Base-by-base conservation (phyloP, 2,113 vertebrate species). In the Cyphomyrus plagiostoma region DNA sequence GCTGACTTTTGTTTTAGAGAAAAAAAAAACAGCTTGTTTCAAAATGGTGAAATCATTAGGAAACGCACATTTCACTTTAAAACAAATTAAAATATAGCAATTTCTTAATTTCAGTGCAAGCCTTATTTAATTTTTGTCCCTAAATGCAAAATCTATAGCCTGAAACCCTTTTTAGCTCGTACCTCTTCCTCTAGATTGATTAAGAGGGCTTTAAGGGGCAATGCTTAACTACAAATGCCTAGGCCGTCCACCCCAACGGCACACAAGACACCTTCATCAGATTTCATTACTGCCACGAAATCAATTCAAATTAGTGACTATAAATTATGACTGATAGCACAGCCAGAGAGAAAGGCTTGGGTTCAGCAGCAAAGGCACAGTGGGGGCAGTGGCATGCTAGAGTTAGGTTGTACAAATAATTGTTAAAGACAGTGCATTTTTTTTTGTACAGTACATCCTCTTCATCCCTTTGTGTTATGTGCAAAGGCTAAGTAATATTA, bases 231-330 rank as follows among this genome's bases (percentile, higher is more conserved):
- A 46, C 53, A 88, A 42, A 26, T n/a, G n/a, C 56, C 4, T 6
- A 50, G 26, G 13, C 49, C 42, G 86, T 53, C 86, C 50, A 13
- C 15, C 8, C 15, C 30, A 35, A 26, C 42, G 26, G 87, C 58
- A 66, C 39, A 45, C 42, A 74, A 85, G 83, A 48, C 42, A 49
- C 83, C 46, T 86, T 86, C 45, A 50, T 46, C 46, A 86, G 83
- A 88, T 88, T 88, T 74, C 52, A 74, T 88, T 74, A 48, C 58
- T 23, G 58, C 45, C 39, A 48, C 21, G 66, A 88, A 62, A 88
- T 88, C 87, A 48, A 88, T 49, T 26, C 87, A 88, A 66, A 88
- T 80, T 80, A 80, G 74, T 42, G 74, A 42, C 74, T 80, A 39
- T 80, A 80, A 80, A 80, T 88, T 45, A 88, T 88, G 23, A 48